These are phyloP conservation scores for Parotia lawesii DNA, from an alignment of 2,113 vertebrate genomes.

Conservation along the genomic window DNA sequence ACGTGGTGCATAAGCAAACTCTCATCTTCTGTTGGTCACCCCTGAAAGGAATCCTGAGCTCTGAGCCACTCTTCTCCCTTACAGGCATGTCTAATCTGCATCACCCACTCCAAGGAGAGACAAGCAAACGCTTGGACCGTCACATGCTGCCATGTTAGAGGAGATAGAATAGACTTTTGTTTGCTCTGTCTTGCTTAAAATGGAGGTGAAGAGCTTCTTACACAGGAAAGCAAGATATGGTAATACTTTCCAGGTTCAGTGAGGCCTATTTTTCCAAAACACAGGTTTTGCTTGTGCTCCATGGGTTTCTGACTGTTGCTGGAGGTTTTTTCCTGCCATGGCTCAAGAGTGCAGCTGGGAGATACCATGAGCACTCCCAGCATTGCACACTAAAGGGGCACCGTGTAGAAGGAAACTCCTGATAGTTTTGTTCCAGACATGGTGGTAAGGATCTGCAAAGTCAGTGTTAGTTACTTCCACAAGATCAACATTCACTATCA, in stretches of 20 bases:
- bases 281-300: neutral
- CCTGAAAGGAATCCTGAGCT: conserved; percentile 46
- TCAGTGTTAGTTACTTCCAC: neutral
- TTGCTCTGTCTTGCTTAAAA: conserved; percentile 66
- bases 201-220: conserved; percentile 65
- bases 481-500: neutral
- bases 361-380: neutral
- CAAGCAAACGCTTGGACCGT: conserved; percentile 25
- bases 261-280: neutral
- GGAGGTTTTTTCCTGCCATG: neutral
- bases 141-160: conserved; percentile 19
- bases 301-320: neutral
- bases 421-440: neutral
- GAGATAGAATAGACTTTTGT: conserved; percentile 50
- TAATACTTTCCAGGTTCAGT: conserved; percentile 23
- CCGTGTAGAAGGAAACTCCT: neutral
- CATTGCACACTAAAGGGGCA: neutral
- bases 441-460: neutral
- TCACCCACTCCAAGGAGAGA: conserved; percentile 16
- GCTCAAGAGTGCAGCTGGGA: neutral
- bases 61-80: conserved; percentile 23
- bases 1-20: conserved; percentile 41
- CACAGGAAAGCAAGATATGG: conserved; percentile 19
- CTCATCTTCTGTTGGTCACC: conserved; percentile 48
- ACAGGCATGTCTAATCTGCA: conserved; percentile 20